Percentiles rank a stretch among this genome's conserved stretches.
Evolutionary conservation across 2,888 invertebrate species (phyloP).

Genomic region (Stratiomys singularior): DNA sequence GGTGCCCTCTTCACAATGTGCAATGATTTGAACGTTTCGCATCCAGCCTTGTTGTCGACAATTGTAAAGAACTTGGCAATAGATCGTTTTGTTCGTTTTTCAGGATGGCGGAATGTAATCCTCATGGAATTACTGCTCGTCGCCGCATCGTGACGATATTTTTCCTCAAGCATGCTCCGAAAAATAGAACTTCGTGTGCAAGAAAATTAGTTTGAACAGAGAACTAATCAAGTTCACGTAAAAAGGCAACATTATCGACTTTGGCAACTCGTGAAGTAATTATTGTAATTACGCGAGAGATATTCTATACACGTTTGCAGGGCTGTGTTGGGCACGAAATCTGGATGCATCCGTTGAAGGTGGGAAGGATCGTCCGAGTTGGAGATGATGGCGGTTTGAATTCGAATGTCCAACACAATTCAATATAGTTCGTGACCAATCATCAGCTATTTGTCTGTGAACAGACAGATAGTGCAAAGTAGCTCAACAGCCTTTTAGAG

Average conservation of each 20-base stretch:
- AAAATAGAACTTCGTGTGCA: conserved; percentile 51
- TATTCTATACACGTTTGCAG: conserved; percentile 3
- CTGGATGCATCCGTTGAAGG: neutral
- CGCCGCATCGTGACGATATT: conserved; percentile 46
- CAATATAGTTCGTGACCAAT: conserved; percentile 25
- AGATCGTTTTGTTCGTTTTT: conserved; percentile 5
- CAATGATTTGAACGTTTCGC: neutral
- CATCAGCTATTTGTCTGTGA: conserved; percentile 28
- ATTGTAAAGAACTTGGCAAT: neutral
- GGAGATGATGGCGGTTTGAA: neutral
- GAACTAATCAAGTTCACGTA: conserved; percentile 50
- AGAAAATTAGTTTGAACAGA: conserved; percentile 51
- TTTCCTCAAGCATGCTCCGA: conserved; percentile 45
- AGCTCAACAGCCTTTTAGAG: neutral
- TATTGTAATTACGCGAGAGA: conserved; percentile 50
- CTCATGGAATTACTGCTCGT: conserved; percentile 20
- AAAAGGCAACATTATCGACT: conserved; percentile 44
- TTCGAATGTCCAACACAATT: neutral
- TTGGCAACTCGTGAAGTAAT: conserved; percentile 51
- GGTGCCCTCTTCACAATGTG: neutral
- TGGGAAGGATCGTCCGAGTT: neutral
- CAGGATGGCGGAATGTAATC: neutral
- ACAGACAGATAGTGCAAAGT: neutral
- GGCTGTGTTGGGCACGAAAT: neutral
- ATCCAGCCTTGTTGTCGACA: conserved; percentile 11